Percentiles rank a stretch among this genome's conserved stretches.
Evolutionary conservation across 2,888 invertebrate species (phyloP).

Genomic region (Xestobium rufovillosum): DNA sequence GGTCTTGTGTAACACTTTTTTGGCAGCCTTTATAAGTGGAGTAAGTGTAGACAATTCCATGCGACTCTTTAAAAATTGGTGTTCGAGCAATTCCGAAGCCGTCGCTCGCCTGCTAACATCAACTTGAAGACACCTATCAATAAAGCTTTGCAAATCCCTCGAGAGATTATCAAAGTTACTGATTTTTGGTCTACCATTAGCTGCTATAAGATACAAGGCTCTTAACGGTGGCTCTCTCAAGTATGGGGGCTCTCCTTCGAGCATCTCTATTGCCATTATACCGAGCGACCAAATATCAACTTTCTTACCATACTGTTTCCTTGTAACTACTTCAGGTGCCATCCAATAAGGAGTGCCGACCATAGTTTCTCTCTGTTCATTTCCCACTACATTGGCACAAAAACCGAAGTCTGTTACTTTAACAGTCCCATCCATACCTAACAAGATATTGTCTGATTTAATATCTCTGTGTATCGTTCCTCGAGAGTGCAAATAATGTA

Average conservation of each 20-base stretch:
- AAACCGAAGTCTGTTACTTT: conserved; percentile 97
- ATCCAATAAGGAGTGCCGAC: conserved; percentile 99
- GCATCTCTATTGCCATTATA: conserved; percentile 98
- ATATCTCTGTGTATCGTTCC: conserved; percentile 93
- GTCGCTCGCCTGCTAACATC: conserved; percentile 72
- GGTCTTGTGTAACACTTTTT: conserved; percentile 67
- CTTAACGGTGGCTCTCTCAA: conserved; percentile 88
- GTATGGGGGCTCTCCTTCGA: conserved; percentile 96
- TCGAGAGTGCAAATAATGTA: conserved; percentile 81
- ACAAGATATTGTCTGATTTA: conserved; percentile 93
- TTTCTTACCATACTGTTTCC: conserved; percentile 84
- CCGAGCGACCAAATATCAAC: conserved; percentile 91
- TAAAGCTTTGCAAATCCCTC: conserved; percentile 67
- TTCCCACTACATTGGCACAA: conserved; percentile 92
- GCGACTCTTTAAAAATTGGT: conserved; percentile 71
- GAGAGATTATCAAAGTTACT: conserved; percentile 76
- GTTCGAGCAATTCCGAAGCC: conserved; percentile 68
- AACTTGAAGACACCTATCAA: conserved; percentile 83
- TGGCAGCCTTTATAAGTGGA: conserved; percentile 87
- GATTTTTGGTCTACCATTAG: conserved; percentile 88
- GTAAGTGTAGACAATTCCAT: conserved; percentile 75
- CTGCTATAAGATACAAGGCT: conserved; percentile 91
- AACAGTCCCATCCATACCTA: conserved; percentile 87
- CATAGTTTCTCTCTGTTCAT: conserved; percentile 94
- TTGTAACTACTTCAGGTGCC: conserved; percentile 90